These are phyloP conservation scores for Cheiracanthium punctorium DNA, from an alignment of 2,888 invertebrate genomes.

Conservation along the genomic window DNA sequence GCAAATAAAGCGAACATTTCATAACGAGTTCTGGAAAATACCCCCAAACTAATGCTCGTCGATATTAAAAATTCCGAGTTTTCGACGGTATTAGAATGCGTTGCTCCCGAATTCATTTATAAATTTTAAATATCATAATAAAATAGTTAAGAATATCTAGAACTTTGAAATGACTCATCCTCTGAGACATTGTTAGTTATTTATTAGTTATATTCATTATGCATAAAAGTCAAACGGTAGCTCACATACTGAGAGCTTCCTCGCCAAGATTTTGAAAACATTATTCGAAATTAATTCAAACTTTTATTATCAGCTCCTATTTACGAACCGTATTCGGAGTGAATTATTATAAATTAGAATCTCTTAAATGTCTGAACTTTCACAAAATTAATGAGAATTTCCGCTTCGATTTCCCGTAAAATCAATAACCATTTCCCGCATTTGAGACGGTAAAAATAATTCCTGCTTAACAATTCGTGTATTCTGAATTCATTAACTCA, in stretches of 20 bases:
- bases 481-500: not conserved
- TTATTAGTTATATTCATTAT: no score
- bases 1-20: no score
- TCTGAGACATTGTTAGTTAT: no score
- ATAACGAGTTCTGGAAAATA: no score
- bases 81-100: no score
- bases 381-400: conserved; percentile 4
- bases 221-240: no score
- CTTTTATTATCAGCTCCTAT: not conserved
- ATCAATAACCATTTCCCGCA: not conserved
- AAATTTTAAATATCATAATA: no score
- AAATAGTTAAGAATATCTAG: no score
- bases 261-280: not conserved
- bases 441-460: not conserved
- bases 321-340: not conserved
- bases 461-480: not conserved
- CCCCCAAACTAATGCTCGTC: no score
- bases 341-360: not conserved
- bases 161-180: no score
- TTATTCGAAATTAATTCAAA: not conserved
- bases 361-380: not conserved
- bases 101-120: no score
- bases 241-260: not conserved
- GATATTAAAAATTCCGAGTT: no score
- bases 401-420: conserved; percentile 1